Percentiles rank a stretch among this genome's conserved stretches.
These are phyloP conservation scores for Tiliqua scincoides DNA, from an alignment of 2,113 vertebrate species.

Conservation along the genomic window DNA sequence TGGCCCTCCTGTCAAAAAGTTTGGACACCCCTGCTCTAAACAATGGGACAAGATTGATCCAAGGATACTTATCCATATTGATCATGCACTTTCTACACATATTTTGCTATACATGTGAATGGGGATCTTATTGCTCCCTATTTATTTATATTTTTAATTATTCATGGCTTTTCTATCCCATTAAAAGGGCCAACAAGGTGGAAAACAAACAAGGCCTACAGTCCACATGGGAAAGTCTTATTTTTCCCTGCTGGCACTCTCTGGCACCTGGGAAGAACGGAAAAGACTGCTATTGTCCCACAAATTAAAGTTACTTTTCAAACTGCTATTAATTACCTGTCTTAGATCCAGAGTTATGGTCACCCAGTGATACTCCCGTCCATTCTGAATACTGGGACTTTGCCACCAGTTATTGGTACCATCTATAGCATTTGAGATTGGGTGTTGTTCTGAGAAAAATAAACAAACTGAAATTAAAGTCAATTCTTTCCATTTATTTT, in stretches of 20 bases:
- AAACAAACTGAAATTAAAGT: slow-evolving; percentile 42
- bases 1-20: too few relatives aligned
- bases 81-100: too few relatives aligned
- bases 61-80: too few relatives aligned
- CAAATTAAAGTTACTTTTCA: not conserved
- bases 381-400: slow-evolving; percentile 97
- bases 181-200: too few relatives aligned
- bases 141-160: too few relatives aligned
- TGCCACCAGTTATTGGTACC: slow-evolving; percentile 99
- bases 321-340: slow-evolving; percentile 80
- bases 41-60: too few relatives aligned
- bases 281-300: not conserved
- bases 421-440: slow-evolving; percentile 90
- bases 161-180: too few relatives aligned
- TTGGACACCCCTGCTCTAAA: too few relatives aligned
- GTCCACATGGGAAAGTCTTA: not conserved
- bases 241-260: not conserved
- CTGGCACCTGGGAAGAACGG: not conserved
- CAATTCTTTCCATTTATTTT: not conserved
- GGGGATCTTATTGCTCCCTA: not conserved
- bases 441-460: slow-evolving; percentile 86
- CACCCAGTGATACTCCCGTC: slow-evolving; percentile 92
- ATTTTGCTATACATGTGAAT: not conserved
- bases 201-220: not conserved
- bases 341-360: slow-evolving; percentile 93